Evolutionary conservation across 2,888 invertebrate species (phyloP).

Genomic region (Tricholauxania praeusta): DNA sequence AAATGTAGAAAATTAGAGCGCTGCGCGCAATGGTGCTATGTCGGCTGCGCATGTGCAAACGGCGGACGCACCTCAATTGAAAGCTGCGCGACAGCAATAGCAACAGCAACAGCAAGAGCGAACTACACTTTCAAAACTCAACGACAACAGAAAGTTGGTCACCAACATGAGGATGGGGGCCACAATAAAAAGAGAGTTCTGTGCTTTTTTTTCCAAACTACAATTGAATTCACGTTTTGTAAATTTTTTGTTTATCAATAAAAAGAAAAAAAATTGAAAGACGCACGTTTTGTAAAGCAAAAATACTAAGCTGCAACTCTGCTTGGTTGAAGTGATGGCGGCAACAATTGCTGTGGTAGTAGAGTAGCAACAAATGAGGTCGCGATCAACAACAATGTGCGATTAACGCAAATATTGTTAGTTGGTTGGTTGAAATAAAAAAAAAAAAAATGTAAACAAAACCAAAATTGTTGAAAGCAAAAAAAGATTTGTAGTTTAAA

Average conservation of each 20-base stretch:
- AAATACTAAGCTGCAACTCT: background rate
- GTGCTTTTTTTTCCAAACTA: background rate
- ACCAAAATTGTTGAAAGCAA: slow-evolving; percentile 7
- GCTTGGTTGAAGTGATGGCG: too few relatives aligned
- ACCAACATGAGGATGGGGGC: slow-evolving; percentile 37
- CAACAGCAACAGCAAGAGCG: slow-evolving; percentile 20
- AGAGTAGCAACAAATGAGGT: slow-evolving; percentile 5
- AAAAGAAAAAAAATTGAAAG: slow-evolving; percentile 11
- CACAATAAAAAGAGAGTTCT: slow-evolving; percentile 23
- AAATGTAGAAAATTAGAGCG: slow-evolving; percentile 27
- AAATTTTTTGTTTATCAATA: slow-evolving; percentile 7
- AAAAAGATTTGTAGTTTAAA: background rate
- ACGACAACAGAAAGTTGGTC: slow-evolving; percentile 43
- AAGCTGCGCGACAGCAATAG: slow-evolving; percentile 6
- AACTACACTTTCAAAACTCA: slow-evolving; percentile 10
- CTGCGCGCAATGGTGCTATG: background rate
- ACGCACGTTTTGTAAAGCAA: slow-evolving; percentile 17
- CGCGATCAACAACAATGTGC: slow-evolving; percentile 2
- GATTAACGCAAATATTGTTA: slow-evolving; percentile 4
- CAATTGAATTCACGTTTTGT: slow-evolving; percentile 5
- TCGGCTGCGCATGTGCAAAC: background rate
- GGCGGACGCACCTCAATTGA: slow-evolving; percentile 7
- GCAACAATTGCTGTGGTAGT: too few relatives aligned
- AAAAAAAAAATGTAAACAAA: slow-evolving; percentile 14
- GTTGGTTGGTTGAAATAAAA: background rate